A percentile compares a stretch with the other conserved stretches of the same genome.
Evolutionary conservation across 2,113 vertebrate species (phyloP).

Genomic region (Podilymbus podiceps): DNA sequence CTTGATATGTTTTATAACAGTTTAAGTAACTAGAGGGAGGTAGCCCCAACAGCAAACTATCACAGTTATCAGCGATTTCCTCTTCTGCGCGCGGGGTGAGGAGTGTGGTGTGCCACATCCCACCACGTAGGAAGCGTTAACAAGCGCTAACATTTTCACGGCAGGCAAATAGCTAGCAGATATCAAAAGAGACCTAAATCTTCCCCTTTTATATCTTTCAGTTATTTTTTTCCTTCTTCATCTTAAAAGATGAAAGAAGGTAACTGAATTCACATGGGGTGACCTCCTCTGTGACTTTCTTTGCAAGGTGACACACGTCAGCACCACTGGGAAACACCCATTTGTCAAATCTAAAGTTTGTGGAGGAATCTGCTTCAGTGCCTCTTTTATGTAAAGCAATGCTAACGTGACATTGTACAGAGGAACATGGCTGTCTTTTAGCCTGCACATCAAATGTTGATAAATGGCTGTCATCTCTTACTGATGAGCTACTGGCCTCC

Average conservation of each 20-base stretch:
- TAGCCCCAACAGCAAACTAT: slow-evolving; percentile 17
- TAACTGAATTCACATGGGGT: background rate
- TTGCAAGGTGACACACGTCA: background rate
- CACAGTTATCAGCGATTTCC: slow-evolving; percentile 38
- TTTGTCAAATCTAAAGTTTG: background rate
- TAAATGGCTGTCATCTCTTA: background rate
- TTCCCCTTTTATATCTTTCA: background rate
- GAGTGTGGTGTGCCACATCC: slow-evolving; percentile 33
- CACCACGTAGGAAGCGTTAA: slow-evolving; percentile 25
- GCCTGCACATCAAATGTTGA: background rate
- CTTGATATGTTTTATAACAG: slow-evolving; percentile 13
- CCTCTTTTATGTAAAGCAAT: background rate
- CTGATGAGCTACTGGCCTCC: background rate
- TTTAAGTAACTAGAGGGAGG: slow-evolving; percentile 32
- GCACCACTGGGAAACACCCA: background rate
- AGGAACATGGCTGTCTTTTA: background rate
- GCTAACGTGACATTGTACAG: background rate
- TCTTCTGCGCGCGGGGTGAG: background rate
- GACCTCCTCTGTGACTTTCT: background rate
- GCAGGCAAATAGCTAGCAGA: background rate
- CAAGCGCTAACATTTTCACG: background rate
- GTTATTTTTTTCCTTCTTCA: background rate
- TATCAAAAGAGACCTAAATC: background rate
- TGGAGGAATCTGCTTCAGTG: background rate
- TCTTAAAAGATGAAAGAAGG: background rate